Evolutionary conservation across 2,888 invertebrate species (phyloP).

Genomic region (Papilio protenor): DNA sequence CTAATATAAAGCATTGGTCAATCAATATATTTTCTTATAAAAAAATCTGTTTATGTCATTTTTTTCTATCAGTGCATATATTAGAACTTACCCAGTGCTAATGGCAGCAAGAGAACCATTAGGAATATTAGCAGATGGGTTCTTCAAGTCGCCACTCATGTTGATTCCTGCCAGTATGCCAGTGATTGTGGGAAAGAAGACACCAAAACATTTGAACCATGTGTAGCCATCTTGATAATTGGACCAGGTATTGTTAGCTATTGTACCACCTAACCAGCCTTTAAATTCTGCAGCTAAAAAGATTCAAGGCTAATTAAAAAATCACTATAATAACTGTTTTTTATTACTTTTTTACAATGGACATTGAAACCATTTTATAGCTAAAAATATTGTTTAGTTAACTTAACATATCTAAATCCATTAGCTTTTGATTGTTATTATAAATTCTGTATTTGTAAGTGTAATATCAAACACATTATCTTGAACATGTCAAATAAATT

Average conservation of each 20-base stretch:
- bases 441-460: background rate
- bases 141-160: slow-evolving; percentile 98
- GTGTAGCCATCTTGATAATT: slow-evolving; percentile 91
- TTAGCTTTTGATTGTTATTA: background rate
- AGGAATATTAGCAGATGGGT: slow-evolving; percentile 96
- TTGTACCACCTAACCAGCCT: slow-evolving; percentile 92
- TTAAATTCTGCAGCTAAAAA: slow-evolving; percentile 90
- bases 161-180: slow-evolving; percentile 99
- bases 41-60: background rate
- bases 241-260: slow-evolving; percentile 92
- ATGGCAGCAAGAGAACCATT: slow-evolving; percentile 97
- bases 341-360: too few relatives aligned
- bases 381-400: background rate
- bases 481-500: background rate
- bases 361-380: background rate
- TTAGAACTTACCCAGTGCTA: slow-evolving; percentile 89
- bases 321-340: too few relatives aligned
- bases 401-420: background rate
- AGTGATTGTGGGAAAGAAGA: slow-evolving; percentile 98
- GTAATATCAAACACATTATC: background rate
- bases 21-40: background rate
- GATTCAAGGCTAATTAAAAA: background rate
- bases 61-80: background rate
- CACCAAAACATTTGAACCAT: slow-evolving; percentile 98
- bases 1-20: background rate